These are phyloP conservation scores for Syritta pipiens DNA, from an alignment of 2,888 invertebrate genomes.

Conservation along the genomic window DNA sequence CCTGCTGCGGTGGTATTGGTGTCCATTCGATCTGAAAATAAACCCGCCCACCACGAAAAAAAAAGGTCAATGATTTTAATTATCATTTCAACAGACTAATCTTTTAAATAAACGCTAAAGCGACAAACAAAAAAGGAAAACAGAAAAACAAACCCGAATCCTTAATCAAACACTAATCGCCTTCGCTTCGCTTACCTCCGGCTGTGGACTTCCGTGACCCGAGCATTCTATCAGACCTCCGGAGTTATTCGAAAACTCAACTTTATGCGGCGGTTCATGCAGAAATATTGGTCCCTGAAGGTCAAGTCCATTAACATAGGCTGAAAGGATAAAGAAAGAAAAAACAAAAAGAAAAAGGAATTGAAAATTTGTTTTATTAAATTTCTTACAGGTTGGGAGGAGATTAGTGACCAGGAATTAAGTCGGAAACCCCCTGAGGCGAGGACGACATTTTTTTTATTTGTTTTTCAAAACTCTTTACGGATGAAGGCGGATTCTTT, in stretches of 20 bases:
- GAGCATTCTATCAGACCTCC: constrained; percentile 86
- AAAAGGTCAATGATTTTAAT: constrained; percentile 9
- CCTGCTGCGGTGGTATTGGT: constrained; percentile 84
- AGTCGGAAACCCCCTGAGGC: not conserved
- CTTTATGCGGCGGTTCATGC: constrained; percentile 86
- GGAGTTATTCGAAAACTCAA: constrained; percentile 88
- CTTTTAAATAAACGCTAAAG: constrained; percentile 13
- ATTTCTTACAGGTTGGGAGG: constrained; percentile 6
- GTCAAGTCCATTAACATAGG: constrained; percentile 80
- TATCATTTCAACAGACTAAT: constrained; percentile 21
- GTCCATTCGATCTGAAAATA: constrained; percentile 86
- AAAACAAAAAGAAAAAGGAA: constrained; percentile 55
- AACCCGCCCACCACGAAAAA: not conserved
- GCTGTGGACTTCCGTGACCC: constrained; percentile 85
- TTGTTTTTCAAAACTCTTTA: constrained; percentile 13
- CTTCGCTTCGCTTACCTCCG: constrained; percentile 80
- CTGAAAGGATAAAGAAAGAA: constrained; percentile 72
- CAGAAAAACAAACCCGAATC: constrained; percentile 6
- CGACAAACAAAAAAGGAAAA: not conserved
- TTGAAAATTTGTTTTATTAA: constrained; percentile 51
- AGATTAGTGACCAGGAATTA: constrained; percentile 33
- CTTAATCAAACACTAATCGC: constrained; percentile 51
- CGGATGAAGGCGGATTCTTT: constrained; percentile 15
- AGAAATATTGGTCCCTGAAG: constrained; percentile 85
- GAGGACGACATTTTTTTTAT: not conserved